These are phyloP conservation scores for Ceuthmochares aereus DNA, from an alignment of 2,113 vertebrate genomes.

Conservation along the genomic window DNA sequence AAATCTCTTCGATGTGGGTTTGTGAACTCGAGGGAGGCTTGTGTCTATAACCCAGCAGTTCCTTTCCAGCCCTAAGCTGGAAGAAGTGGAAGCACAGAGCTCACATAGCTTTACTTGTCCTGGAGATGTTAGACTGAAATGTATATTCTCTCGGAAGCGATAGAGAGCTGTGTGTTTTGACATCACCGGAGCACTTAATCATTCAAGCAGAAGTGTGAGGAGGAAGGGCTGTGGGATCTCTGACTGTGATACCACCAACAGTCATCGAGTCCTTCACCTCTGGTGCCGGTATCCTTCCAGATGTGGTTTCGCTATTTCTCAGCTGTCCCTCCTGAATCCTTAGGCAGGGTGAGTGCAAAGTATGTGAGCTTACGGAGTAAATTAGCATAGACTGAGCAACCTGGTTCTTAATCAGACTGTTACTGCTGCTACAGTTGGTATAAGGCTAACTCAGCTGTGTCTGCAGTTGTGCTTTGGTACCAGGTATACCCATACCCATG, in stretches of 20 bases:
- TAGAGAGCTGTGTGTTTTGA: background rate
- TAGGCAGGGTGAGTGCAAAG: background rate
- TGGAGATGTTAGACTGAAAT: background rate
- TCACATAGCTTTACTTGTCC: background rate
- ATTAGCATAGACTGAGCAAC: background rate
- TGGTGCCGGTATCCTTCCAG: background rate
- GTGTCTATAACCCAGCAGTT: background rate
- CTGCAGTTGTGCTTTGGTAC: background rate
- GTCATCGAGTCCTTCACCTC: rapidly evolving
- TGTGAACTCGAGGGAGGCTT: background rate
- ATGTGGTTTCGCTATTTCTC: background rate
- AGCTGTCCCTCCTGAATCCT: background rate
- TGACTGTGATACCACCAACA: background rate
- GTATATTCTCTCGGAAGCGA: background rate
- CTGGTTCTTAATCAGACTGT: background rate
- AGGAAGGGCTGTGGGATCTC: background rate
- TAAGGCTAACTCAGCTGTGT: background rate
- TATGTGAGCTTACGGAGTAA: background rate
- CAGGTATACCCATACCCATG: background rate
- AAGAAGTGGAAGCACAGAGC: background rate
- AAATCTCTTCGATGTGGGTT: background rate
- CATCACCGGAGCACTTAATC: background rate
- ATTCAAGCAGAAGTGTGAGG: background rate
- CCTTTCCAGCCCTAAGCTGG: background rate
- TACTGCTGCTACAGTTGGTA: background rate